These are phyloP conservation scores for Meliscaeva auricollis DNA, from an alignment of 2,888 invertebrate genomes.

Conservation along the genomic window DNA sequence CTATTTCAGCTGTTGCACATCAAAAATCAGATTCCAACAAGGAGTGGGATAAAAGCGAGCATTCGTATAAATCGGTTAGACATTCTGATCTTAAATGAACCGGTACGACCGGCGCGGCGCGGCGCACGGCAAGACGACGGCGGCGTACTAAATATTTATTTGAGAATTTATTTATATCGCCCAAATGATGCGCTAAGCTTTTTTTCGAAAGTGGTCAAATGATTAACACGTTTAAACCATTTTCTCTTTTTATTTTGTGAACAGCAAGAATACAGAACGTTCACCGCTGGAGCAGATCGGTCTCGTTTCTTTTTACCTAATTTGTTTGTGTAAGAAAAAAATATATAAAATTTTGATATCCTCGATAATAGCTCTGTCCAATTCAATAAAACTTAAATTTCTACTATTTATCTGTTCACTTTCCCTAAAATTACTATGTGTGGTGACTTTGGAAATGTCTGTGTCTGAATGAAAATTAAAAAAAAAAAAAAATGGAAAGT, in stretches of 20 bases:
- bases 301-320: slow-evolving; percentile 24
- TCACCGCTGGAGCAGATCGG: slow-evolving; percentile 55
- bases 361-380: slow-evolving; percentile 1
- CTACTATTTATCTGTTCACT: slow-evolving; percentile 34
- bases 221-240: slow-evolving; percentile 65
- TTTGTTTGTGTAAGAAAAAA: slow-evolving; percentile 8
- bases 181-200: slow-evolving; percentile 73
- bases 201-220: slow-evolving; percentile 72
- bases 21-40: no score
- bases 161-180: slow-evolving; percentile 67
- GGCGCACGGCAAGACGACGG: slow-evolving; percentile 25
- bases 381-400: slow-evolving; percentile 26
- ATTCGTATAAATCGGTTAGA: neutral
- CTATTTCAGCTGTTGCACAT: no score
- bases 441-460: slow-evolving; percentile 50
- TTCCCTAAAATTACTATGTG: slow-evolving; percentile 18
- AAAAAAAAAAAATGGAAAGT: slow-evolving; percentile 55
- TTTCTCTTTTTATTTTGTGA: slow-evolving; percentile 50
- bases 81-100: slow-evolving; percentile 52
- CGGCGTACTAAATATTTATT: slow-evolving; percentile 45
- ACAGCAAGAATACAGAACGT: slow-evolving; percentile 38
- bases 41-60: neutral
- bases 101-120: slow-evolving; percentile 26
- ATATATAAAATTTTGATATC: slow-evolving; percentile 12
- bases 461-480: slow-evolving; percentile 21